Evolutionary conservation across 1,140 invertebrate genomes (phyloP), one percentile per base, ranked within the genome.

Genomic region (Chelonus insularis): DNA sequence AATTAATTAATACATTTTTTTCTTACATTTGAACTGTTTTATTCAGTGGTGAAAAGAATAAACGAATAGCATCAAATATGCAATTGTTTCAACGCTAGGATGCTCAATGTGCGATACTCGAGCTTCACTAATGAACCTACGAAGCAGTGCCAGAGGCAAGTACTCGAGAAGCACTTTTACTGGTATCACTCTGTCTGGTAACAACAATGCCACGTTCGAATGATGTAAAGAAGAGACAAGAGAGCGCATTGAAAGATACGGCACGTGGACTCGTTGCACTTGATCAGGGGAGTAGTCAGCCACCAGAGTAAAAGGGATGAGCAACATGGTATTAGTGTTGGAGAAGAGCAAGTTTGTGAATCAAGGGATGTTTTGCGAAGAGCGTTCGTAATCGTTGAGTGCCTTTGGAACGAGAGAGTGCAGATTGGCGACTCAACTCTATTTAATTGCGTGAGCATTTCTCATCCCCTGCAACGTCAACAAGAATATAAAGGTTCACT

Each of bases 91-190:
- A 21, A 21, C 34, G 25, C 18, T 29, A 9, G 18, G n/a, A 29
- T 36, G 47, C 50, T 43, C 37, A 14, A 20, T 63, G 68, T 58
- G 66, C 66, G 62, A 68, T 69, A 75, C 76, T 77, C 72, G 66
- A 76, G 75, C 75, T 74, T 62, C 73, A 77, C 76, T 77, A 78
- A 78, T 77, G 76, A 78, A 77, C 75, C 73, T 50, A 72, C 69
- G 68, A 63, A 69, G 65, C 68, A 68, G 68, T 11, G 21, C 57
- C 45, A 8, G 6, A 55, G 52, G 54, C 54, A 48, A 55, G 60
- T 68, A 70, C 70, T 77, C 65, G 68, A 77, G 68, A 66, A 75
- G 76, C 73, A 77, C 74, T 77, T 77, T 78, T 77, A 76, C 70
- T 76, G 72, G 64, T 72, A 73, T 70, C 70, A 68, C 67, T 74